Evolutionary conservation across 2,888 invertebrate species (phyloP).

Genomic region (Platynereis dumerilii): DNA sequence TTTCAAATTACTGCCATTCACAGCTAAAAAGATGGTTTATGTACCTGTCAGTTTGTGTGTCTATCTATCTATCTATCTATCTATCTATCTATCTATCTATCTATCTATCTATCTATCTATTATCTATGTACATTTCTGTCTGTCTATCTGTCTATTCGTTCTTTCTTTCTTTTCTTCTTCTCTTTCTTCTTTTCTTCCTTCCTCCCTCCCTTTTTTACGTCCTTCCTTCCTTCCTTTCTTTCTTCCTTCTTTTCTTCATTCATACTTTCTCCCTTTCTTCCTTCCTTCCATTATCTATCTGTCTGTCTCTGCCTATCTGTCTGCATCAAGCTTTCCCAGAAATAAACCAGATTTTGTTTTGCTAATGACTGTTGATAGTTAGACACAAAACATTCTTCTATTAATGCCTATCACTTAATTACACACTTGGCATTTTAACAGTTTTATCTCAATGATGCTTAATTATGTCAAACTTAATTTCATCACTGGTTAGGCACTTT

Average conservation of each 20-base stretch:
- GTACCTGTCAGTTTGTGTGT: neutral
- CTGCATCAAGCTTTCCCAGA: neutral
- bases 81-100: neutral
- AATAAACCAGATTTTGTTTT: too few relatives aligned
- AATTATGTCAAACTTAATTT: too few relatives aligned
- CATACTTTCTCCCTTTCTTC: neutral
- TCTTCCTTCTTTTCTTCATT: neutral
- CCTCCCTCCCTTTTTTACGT: neutral
- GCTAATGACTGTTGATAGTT: too few relatives aligned
- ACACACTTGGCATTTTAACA: too few relatives aligned
- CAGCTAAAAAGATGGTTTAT: neutral
- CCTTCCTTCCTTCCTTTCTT: neutral
- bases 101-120: neutral
- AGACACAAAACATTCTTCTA: too few relatives aligned
- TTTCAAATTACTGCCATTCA: too few relatives aligned
- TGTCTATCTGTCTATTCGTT: conserved; percentile 6
- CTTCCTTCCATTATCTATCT: neutral
- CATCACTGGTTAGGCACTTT: too few relatives aligned
- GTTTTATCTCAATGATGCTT: too few relatives aligned
- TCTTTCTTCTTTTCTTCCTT: conserved; percentile 5
- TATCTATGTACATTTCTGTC: conserved; percentile 5
- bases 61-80: neutral
- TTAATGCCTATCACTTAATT: too few relatives aligned
- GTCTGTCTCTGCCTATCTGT: neutral
- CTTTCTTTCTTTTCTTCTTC: conserved; percentile 8